A percentile compares a stretch with the other conserved stretches of the same genome.
phyloP scores from a whole-genome alignment of 1,140 invertebrate genomes.

The Teleogryllus occipitalis region DNA sequence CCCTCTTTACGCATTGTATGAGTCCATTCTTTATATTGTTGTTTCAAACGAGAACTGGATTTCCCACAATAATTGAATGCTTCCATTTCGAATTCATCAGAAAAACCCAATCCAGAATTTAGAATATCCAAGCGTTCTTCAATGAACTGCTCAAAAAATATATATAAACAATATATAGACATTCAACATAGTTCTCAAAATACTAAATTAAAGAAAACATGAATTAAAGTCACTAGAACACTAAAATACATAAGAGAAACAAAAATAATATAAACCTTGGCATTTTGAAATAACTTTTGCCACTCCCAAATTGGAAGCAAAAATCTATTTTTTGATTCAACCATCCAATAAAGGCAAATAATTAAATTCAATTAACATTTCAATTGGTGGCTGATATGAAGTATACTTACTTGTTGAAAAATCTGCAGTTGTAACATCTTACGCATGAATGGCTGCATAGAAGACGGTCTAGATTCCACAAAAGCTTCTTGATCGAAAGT shows the following conservation, averaged over 20 bases:
- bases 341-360: no score
- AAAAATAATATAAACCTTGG: no score
- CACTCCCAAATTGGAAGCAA: no score
- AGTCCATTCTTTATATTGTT: conserved; percentile 70
- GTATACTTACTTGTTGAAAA: conserved; percentile 70
- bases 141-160: conserved; percentile 61
- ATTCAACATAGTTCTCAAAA: neutral
- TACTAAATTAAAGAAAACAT: neutral
- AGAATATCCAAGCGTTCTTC: conserved; percentile 83
- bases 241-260: neutral
- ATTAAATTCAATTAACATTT: no score
- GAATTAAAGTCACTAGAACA: neutral
- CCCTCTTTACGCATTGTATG: conserved; percentile 55
- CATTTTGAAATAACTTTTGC: neutral
- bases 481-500: conserved; percentile 81
- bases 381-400: no score
- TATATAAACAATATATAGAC: conserved; percentile 7
- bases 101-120: conserved; percentile 79
- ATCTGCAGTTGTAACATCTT: conserved; percentile 93
- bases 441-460: conserved; percentile 78
- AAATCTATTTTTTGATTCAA: no score
- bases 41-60: conserved; percentile 61
- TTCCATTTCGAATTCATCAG: conserved; percentile 92
- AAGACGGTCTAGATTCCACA: conserved; percentile 67
- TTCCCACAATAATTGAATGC: conserved; percentile 78